These are phyloP conservation scores for Cydia amplana DNA, from an alignment of 1,140 invertebrate genomes.

Conservation along the genomic window DNA sequence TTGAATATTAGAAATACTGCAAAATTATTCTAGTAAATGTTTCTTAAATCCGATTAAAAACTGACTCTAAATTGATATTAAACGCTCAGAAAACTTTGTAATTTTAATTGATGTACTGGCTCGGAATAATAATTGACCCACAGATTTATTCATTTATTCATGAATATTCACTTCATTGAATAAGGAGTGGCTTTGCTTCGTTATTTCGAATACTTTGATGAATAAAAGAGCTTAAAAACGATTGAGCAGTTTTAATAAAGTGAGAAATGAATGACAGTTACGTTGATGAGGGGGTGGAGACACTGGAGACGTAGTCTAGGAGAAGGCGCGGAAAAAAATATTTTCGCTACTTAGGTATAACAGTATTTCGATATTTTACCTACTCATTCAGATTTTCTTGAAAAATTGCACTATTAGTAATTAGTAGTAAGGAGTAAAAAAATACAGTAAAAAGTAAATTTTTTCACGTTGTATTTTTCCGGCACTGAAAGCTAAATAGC, in stretches of 20 bases:
- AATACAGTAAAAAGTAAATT: too few relatives aligned
- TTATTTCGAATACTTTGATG: constrained; percentile 6
- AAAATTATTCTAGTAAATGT: neutral
- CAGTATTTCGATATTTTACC: too few relatives aligned
- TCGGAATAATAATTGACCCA: constrained; percentile 13
- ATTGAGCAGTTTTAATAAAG: constrained; percentile 28
- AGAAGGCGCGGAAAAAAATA: neutral
- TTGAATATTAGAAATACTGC: too few relatives aligned
- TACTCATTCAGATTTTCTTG: too few relatives aligned
- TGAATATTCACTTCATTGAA: constrained; percentile 23
- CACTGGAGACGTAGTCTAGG: neutral
- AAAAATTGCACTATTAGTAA: too few relatives aligned
- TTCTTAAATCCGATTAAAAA: neutral
- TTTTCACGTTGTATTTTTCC: too few relatives aligned
- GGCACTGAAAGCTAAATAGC: too few relatives aligned
- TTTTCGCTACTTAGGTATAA: too few relatives aligned
- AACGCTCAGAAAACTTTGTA: neutral
- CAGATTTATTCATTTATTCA: constrained; percentile 24
- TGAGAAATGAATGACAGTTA: constrained; percentile 31
- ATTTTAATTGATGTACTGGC: neutral
- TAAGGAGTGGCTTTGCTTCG: neutral
- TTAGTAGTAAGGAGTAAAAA: too few relatives aligned
- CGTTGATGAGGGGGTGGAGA: constrained; percentile 8
- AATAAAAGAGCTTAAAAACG: constrained; percentile 6
- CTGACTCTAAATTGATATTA: neutral